Evolutionary conservation across 1,140 invertebrate genomes (phyloP), one percentile per base, ranked within the genome.

Genomic region (Varroa destructor): DNA sequence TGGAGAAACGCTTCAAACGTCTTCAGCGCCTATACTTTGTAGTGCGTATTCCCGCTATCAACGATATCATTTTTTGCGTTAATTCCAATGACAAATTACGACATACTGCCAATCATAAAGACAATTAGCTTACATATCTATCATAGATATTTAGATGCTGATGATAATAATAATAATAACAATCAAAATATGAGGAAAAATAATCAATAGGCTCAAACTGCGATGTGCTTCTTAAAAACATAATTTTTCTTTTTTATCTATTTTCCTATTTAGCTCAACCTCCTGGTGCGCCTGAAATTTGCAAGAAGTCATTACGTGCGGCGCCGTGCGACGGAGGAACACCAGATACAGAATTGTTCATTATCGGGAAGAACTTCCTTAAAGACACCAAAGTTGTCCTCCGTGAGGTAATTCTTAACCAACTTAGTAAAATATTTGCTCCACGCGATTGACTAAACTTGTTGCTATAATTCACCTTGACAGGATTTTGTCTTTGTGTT

Each of bases 331-430:
- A 84, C 57, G 93, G 93, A 6, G 90, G 90, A 0, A 72, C 75
- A 37, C 1, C 61, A 8, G 12, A 67, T 2, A 78, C 87, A n/a
- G 93, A 96, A 77, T 80, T 97, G 14, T 96, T 96, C 78, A 88
- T 97, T 61, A 86, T 97, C 71, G 93, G 94, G 8, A 96, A 97
- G 80, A 97, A 97, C 81, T 97, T 97, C 78, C 83, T 93, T 12
- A 95, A 96, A 81, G 92, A 96, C 80, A 93, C 91, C 1, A 85
- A 86, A 71, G 87, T 97, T 6, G 83, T 91, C 56, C 96, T 97
- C 79, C 86, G 89, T 87, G 78, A 81, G 88, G 57, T 89, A 90
- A 77, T 88, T 87, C 46, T 74, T 42, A 64, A 36, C 8, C 43
- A 74, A 64, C 25, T 43, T 74, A 8, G 54, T 79, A 58, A 37